phyloP scores from a whole-genome alignment of 2,113 vertebrate species.

The Manacus vitellinus region DNA sequence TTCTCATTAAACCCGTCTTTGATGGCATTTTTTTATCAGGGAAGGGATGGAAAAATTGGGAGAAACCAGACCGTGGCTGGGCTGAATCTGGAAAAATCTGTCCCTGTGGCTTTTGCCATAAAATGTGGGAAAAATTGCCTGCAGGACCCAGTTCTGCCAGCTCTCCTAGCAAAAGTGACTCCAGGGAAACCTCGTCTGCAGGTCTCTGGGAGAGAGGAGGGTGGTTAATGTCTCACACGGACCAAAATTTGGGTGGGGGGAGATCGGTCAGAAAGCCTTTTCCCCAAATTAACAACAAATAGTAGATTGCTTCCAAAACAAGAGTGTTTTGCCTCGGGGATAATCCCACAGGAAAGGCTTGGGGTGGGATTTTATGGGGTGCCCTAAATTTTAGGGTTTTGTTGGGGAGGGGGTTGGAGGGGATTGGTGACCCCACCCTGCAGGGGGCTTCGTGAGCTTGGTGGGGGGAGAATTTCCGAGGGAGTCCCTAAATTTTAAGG shows the following conservation, averaged over 20 bases:
- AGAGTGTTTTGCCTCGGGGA: background rate
- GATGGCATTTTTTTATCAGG: background rate
- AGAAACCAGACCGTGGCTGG: rapidly evolving
- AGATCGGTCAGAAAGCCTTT: rapidly evolving
- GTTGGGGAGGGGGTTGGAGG: rapidly evolving
- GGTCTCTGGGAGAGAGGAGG: too few relatives aligned
- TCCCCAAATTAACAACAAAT: background rate
- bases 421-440: too few relatives aligned
- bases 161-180: background rate
- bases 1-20: rapidly evolving
- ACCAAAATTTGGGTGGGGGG: background rate
- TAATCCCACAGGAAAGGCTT: background rate
- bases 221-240: rapidly evolving
- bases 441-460: background rate
- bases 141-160: background rate
- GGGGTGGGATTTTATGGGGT: background rate
- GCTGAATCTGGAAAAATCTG: background rate
- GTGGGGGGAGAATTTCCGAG: too few relatives aligned
- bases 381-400: background rate
- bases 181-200: background rate
- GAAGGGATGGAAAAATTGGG: background rate
- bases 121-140: background rate
- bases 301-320: background rate
- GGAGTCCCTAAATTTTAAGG: background rate
- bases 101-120: background rate